Base-by-base conservation (phyloP, 2,797 vertebrate species). In the Perodicticus potto region DNA sequence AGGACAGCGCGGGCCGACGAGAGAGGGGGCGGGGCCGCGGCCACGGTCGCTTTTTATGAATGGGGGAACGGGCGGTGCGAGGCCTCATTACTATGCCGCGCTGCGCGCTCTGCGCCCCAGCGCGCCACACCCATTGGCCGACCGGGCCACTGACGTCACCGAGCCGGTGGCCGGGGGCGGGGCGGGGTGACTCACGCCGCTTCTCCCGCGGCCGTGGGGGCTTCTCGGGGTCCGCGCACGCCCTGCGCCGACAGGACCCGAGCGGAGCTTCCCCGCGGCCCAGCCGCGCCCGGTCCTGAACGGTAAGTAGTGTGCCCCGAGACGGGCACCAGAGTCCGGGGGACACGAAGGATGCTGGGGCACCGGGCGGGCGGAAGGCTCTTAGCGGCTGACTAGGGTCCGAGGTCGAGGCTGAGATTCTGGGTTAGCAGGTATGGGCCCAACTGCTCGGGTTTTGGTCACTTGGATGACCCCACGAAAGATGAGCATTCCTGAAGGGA, bases 21-120 rank as follows among this genome's bases (percentile, higher is more conserved):
- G 45, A 37, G 91, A 98, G 89, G 92, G 43, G 97, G 92, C 40
- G 89, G 92, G 57, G 92, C 96, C 77, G 25, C 1, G 49, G 85
- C 73, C 91, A 93, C 85, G 91, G 82, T 43, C 16, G 91, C 93
- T 97, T 97, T 98, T 98, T 98, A 98, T 98, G 98, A 98, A 98
- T 98, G 98, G 96, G 97, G 97, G 97, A 97, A 11, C 96, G 95
- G 97, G 97, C 96, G 85, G 95, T 0, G 96, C 96, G 83, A 86
- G 80, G 77, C 93, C 95, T 91, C 17, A 97, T 98, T 98, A 98
- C 96, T 95, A 97, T 97, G 98, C 98, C 89, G 89, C 96, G 92
- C 97, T 88, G 69, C 55, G 94, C 73, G 95, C 97, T 85, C 88
- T 92, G 97, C 97, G 94, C 95, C 73, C 94, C 83, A 76, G 55